phyloP scores from a whole-genome alignment of 2,113 vertebrate species.

The Alexandromys fortis region DNA sequence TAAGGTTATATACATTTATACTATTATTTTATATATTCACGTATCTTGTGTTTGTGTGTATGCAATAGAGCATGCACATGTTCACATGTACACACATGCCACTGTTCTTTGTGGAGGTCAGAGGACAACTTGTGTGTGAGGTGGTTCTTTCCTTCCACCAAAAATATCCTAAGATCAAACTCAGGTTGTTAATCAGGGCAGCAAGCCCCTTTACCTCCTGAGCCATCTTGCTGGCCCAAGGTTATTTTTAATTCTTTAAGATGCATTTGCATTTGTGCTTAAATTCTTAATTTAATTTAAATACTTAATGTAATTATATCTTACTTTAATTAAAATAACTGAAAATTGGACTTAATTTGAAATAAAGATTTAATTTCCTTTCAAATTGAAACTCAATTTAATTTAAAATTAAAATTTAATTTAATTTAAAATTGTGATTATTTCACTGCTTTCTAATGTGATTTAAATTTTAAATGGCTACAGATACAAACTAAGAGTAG shows the following conservation, averaged over 20 bases:
- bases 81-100: not conserved
- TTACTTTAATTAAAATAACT: conserved; percentile 75
- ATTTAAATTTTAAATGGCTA: conserved; percentile 75
- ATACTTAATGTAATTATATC: conserved; percentile 69
- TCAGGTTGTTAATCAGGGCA: not conserved
- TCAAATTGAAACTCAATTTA: conserved; percentile 64
- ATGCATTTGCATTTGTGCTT: conserved; percentile 47
- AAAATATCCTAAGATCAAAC: not conserved
- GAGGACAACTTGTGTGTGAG: not conserved
- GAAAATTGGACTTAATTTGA: conserved; percentile 68
- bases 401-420: conserved; percentile 77
- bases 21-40: conserved; percentile 2
- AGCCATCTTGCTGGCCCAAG: not conserved
- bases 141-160: not conserved
- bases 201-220: not conserved
- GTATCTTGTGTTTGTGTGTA: too few relatives aligned
- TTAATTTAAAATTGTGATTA: conserved; percentile 74
- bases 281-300: conserved; percentile 75
- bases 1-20: not conserved
- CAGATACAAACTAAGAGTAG: conserved; percentile 48
- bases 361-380: conserved; percentile 68
- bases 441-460: conserved; percentile 66
- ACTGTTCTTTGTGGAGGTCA: not conserved
- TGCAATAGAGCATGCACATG: too few relatives aligned
- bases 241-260: conserved; percentile 64